These are phyloP conservation scores for Cabera pusaria DNA, from an alignment of 2,888 invertebrate species.

Conservation along the genomic window DNA sequence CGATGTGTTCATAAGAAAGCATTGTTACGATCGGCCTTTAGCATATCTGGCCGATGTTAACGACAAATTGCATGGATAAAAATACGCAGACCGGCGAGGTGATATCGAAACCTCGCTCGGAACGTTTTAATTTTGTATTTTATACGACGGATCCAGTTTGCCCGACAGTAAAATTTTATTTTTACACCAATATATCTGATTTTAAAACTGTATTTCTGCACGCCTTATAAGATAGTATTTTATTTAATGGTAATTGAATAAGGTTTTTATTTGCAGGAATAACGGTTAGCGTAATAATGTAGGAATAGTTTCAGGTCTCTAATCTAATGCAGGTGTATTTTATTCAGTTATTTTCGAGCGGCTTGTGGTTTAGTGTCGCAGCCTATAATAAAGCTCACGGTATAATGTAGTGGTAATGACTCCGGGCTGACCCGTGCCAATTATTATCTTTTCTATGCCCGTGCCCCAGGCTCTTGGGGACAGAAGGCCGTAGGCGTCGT, in stretches of 20 bases:
- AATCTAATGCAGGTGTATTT: constrained; percentile 43
- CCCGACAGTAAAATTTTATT: constrained; percentile 52
- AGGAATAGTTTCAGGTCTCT: constrained; percentile 25
- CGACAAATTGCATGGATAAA: constrained; percentile 65
- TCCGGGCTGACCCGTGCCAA: constrained; percentile 40
- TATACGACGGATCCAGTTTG: constrained; percentile 48
- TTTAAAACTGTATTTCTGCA: constrained; percentile 41
- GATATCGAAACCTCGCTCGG: constrained; percentile 45
- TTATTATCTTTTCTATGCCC: too few relatives aligned
- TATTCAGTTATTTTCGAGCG: constrained; percentile 33
- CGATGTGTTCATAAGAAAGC: constrained; percentile 71
- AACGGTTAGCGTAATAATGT: constrained; percentile 3
- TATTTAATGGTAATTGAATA: constrained; percentile 21
- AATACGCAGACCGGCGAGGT: constrained; percentile 33
- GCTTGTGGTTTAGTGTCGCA: constrained; percentile 32
- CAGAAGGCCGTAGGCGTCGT: constrained; percentile 43
- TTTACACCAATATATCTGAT: constrained; percentile 43
- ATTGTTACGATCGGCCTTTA: constrained; percentile 69
- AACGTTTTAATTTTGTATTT: constrained; percentile 55
- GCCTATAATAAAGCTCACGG: constrained; percentile 46
- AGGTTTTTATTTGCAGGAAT: constrained; percentile 12
- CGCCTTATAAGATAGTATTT: constrained; percentile 27
- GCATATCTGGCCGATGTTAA: constrained; percentile 58
- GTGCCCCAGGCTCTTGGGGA: constrained; percentile 24
- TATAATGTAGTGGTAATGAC: constrained; percentile 39